A percentile compares a stretch with the other conserved stretches of the same genome.
phyloP scores from a whole-genome alignment of 92 coral and sea anemone genomes.

The Parazoanthus darwini region DNA sequence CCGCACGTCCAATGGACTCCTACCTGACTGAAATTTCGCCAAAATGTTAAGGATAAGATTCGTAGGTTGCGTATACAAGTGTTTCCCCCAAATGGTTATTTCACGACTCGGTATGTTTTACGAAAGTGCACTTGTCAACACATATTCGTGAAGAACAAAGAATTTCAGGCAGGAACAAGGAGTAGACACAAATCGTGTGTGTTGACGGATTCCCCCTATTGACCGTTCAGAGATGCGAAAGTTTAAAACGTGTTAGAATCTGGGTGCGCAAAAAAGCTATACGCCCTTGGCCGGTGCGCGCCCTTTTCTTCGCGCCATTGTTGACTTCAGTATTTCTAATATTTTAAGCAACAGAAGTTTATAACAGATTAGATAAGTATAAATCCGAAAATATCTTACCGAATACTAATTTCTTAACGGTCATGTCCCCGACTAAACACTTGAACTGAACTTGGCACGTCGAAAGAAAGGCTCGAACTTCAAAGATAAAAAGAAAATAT shows the following conservation, averaged over 20 bases:
- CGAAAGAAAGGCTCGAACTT: too few species aligned
- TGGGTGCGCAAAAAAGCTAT: not conserved
- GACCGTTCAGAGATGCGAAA: not conserved
- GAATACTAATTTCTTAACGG: too few species aligned
- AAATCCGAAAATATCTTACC: too few species aligned
- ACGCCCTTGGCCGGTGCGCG: not conserved
- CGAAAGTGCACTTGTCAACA: not conserved
- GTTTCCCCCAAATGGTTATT: not conserved
- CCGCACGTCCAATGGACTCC: not conserved
- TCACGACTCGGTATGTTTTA: not conserved
- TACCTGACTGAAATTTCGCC: too few species aligned
- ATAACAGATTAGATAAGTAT: too few species aligned
- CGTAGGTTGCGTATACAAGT: not conserved
- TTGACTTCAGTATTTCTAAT: not conserved
- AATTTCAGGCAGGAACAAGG: not conserved
- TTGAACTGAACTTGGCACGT: too few species aligned
- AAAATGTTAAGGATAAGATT: too few species aligned
- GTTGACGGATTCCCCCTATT: not conserved
- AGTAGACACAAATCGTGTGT: not conserved
- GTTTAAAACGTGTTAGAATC: not conserved
- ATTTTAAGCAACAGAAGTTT: too few species aligned
- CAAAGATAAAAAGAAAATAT: too few species aligned
- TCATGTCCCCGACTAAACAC: too few species aligned
- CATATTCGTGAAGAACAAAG: not conserved
- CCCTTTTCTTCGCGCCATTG: not conserved